phyloP scores from a whole-genome alignment of 2,888 invertebrate genomes.

The Chironomus tentans region DNA sequence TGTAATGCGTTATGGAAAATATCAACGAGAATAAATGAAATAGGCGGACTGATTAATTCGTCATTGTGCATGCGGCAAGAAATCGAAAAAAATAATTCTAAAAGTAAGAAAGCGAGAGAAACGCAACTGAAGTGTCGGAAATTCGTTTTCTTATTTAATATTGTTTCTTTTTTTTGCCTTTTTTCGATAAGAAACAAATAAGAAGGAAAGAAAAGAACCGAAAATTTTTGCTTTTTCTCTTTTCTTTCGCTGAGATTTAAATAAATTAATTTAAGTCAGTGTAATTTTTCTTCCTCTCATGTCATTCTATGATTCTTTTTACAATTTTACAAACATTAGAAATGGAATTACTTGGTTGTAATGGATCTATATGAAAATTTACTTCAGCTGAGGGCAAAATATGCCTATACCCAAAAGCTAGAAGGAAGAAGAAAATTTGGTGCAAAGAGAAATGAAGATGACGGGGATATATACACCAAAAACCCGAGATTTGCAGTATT shows the following conservation, averaged over 20 bases:
- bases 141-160: conserved; percentile 16
- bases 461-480: background rate
- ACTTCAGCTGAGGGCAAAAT: too few species aligned
- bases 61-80: background rate
- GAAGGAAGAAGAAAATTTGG: background rate
- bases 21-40: background rate
- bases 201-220: background rate
- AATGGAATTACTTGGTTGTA: too few species aligned
- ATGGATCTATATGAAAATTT: too few species aligned
- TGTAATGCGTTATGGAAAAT: background rate
- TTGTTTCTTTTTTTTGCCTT: background rate
- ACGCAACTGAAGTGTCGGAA: background rate
- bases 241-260: conserved; percentile 10
- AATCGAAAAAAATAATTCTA: background rate
- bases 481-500: too few species aligned
- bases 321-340: too few species aligned
- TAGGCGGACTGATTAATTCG: conserved; percentile 3
- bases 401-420: background rate
- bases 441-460: background rate
- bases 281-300: background rate
- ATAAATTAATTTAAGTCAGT: conserved; percentile 20
- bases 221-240: background rate
- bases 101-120: background rate
- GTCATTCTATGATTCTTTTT: background rate
- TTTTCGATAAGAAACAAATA: background rate